A percentile compares a stretch with the other conserved stretches of the same genome.
These are phyloP conservation scores for Grus americana DNA, from an alignment of 2,113 vertebrate genomes.

Conservation along the genomic window DNA sequence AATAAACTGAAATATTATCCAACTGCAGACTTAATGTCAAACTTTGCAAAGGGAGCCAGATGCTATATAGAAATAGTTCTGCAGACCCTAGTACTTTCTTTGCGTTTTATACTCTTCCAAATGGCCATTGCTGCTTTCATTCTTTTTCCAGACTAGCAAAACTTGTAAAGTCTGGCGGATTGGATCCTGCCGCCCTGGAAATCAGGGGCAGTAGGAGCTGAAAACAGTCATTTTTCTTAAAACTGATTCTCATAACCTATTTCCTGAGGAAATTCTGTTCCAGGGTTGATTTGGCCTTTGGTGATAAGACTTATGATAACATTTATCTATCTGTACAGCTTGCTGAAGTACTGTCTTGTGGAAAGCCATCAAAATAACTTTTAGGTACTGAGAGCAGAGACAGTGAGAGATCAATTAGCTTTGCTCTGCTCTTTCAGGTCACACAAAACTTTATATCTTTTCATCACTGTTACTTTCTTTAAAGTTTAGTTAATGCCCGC, in stretches of 20 bases:
- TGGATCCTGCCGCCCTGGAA: not conserved
- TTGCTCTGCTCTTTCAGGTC: not conserved
- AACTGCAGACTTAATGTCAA: conserved; percentile 9
- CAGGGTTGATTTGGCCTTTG: not conserved
- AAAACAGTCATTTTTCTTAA: not conserved
- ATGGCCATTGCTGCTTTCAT: not conserved
- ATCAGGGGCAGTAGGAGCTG: not conserved
- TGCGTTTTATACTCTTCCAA: not conserved
- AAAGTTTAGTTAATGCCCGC: not conserved
- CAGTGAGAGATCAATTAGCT: not conserved
- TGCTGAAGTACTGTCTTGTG: not conserved
- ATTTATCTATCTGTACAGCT: not conserved
- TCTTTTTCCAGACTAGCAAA: not conserved
- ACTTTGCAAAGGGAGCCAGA: not conserved
- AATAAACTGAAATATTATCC: conserved; percentile 19
- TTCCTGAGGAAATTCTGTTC: not conserved
- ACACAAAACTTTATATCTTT: not conserved
- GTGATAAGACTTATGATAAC: not conserved
- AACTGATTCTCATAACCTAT: not conserved
- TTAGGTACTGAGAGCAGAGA: not conserved
- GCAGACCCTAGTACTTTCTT: not conserved
- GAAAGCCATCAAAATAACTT: not conserved
- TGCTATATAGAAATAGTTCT: conserved; percentile 19
- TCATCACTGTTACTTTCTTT: not conserved
- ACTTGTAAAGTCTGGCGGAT: not conserved